Percentiles rank a stretch among this genome's conserved stretches.
phyloP scores from a whole-genome alignment of 2,888 invertebrate genomes.

The Drosophila koepferae region DNA sequence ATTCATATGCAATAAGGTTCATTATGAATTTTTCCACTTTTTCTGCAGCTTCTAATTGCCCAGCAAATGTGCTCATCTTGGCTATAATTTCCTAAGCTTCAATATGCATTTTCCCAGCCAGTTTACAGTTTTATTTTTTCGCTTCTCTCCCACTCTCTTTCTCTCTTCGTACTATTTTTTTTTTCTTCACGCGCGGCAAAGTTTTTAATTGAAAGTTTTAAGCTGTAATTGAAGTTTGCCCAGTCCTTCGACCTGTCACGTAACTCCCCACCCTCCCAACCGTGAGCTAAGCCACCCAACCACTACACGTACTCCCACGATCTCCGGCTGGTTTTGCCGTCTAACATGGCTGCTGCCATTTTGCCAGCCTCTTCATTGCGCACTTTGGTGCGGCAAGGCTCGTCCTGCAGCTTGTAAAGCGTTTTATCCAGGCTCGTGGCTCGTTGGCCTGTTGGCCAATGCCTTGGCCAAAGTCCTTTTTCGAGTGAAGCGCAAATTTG shows the following conservation, averaged over 20 bases:
- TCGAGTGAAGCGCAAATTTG: conserved; percentile 74
- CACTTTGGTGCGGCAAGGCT: conserved; percentile 43
- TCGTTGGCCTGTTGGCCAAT: not conserved
- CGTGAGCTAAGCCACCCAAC: not conserved
- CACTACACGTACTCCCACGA: not conserved
- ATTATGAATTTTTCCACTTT: conserved; percentile 8
- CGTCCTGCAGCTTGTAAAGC: conserved; percentile 12
- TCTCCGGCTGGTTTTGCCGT: conserved; percentile 4
- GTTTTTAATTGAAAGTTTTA: conserved; percentile 78
- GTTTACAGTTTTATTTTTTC: conserved; percentile 21
- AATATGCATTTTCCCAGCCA: conserved; percentile 48
- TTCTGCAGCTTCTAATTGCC: conserved; percentile 38
- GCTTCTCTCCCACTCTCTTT: not conserved
- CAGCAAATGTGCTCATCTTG: conserved; percentile 46
- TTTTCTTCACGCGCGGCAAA: conserved; percentile 63
- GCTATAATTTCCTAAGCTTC: conserved; percentile 45
- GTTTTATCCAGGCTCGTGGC: conserved; percentile 44
- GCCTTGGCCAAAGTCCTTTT: conserved; percentile 43
- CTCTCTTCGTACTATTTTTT: conserved; percentile 10
- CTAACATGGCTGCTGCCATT: conserved; percentile 53
- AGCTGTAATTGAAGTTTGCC: conserved; percentile 77
- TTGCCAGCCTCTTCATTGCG: conserved; percentile 65
- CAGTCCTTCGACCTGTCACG: conserved; percentile 65
- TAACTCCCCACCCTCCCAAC: not conserved
- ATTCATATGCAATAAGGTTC: conserved; percentile 19